Percentiles rank a stretch among this genome's conserved stretches.
phyloP scores from a whole-genome alignment of 23 tunicate genomes.

The Diplosoma virens region DNA sequence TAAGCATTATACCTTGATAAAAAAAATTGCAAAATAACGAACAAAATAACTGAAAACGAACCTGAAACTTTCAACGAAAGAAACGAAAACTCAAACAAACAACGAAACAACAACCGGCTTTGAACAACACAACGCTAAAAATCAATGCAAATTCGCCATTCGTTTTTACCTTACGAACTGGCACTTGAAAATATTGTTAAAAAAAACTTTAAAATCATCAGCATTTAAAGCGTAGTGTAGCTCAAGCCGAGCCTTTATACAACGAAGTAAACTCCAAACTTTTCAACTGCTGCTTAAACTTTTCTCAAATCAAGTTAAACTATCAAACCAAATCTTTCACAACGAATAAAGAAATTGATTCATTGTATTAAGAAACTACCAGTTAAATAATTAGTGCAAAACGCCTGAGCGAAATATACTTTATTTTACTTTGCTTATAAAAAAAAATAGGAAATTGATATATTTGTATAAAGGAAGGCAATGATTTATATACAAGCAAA shows the following conservation, averaged over 20 bases:
- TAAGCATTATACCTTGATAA: too few relatives aligned
- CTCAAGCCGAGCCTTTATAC: constrained; percentile 18
- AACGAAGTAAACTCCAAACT: constrained; percentile 18
- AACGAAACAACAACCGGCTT: neutral
- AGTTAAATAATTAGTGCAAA: constrained; percentile 32
- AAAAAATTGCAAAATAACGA: neutral
- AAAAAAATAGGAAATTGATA: constrained; percentile 11
- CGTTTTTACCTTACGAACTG: too few relatives aligned
- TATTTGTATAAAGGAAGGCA: constrained; percentile 34
- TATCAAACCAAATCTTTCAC: constrained; percentile 9
- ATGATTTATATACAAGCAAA: constrained; percentile 34
- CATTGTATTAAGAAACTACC: constrained; percentile 20
- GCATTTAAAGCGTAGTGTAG: neutral
- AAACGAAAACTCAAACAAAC: neutral
- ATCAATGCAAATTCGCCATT: neutral
- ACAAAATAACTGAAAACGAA: neutral
- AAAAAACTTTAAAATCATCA: neutral
- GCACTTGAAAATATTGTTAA: too few relatives aligned
- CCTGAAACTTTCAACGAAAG: neutral
- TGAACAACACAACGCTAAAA: neutral
- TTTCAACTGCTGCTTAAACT: constrained; percentile 3
- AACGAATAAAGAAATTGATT: constrained; percentile 36
- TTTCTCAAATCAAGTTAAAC: constrained; percentile 11
- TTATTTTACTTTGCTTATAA: constrained; percentile 13
- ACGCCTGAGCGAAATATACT: constrained; percentile 19